Evolutionary conservation across 2,888 invertebrate species (phyloP), one percentile per base, ranked within the genome.

Genomic region (Myathropa florea): DNA sequence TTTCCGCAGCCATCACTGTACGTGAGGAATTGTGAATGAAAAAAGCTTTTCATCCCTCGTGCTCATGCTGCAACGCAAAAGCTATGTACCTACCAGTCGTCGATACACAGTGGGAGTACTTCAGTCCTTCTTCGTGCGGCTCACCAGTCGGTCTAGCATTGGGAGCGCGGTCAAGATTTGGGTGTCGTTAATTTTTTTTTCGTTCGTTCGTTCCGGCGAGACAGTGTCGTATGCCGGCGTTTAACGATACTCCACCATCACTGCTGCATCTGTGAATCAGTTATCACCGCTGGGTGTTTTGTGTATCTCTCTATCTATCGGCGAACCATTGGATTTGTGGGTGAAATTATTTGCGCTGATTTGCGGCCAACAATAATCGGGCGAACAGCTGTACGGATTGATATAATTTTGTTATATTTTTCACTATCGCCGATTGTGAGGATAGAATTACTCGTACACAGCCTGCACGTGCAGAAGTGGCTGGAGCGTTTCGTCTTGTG

Each of bases 81-180:
- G 83, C 79, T 83, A 39, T 60, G 70, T 85, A 73, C 72, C 77
- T 77, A 78, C 64, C 63, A 70, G 65, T 36, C 55, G 61, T 14
- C 70, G 21, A 57, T 39, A 59, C 30, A 75, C 63, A 18, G 36
- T 14, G 73, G 68, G 18, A 46, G 24, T 57, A 71, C 46, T 86
- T 86, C 86, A 86, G 86, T 86, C 86, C 86, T 86, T 86, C 83
- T 71, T 75, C 71, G 86, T 86, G 83, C 83, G 86, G 86, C 86
- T 79, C 86, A 83, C 67, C 75, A 83, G 83, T 71, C 83, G 75
- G 86, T 83, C 72, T 79, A 75, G 60, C 64, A 72, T 64, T 33
- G 39, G 33, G 63, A 78, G 67, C 57, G 71, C 65, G 73, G 65
- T 53, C 36, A 83, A 68, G 36, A 36, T 68, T 55, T 59, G 63